Percentiles rank a stretch among this genome's conserved stretches.
phyloP scores from a whole-genome alignment of 2,113 vertebrate genomes.

The Nesogale talazaci region DNA sequence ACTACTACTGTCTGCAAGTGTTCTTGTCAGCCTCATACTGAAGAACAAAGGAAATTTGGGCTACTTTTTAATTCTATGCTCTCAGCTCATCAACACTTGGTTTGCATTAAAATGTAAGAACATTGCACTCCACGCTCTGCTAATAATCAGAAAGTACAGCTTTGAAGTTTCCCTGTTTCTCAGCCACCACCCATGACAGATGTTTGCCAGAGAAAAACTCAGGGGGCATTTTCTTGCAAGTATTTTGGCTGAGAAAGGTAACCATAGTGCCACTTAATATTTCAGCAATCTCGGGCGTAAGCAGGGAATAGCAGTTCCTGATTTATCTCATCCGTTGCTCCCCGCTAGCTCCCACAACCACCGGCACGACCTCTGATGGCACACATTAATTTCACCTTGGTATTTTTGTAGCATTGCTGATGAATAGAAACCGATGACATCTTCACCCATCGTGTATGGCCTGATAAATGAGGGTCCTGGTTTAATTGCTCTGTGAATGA shows the following conservation, averaged over 20 bases:
- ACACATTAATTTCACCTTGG: conserved; percentile 96
- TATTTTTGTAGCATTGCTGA: conserved; percentile 94
- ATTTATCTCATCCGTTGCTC: conserved; percentile 89
- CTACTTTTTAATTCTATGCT: conserved; percentile 87
- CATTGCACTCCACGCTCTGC: conserved; percentile 84
- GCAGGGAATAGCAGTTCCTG: conserved; percentile 86
- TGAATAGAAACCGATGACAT: conserved; percentile 99
- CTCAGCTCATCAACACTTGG: conserved; percentile 87
- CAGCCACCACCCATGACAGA: conserved; percentile 89
- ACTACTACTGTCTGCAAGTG: conserved; percentile 74
- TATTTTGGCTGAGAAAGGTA: conserved; percentile 86
- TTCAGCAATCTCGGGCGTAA: conserved; percentile 88
- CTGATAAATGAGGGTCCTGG: conserved; percentile 98
- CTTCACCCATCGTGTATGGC: conserved; percentile 94
- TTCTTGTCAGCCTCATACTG: conserved; percentile 82
- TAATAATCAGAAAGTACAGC: conserved; percentile 87
- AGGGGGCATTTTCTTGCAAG: conserved; percentile 83
- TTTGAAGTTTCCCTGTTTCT: conserved; percentile 88
- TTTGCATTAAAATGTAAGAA: conserved; percentile 88
- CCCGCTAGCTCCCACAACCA: conserved; percentile 86
- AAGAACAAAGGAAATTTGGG: conserved; percentile 88
- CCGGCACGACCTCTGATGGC: conserved; percentile 92
- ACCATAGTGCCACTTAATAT: conserved; percentile 86
- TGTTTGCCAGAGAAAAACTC: conserved; percentile 88
- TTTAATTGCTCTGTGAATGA: conserved; percentile 99